phyloP scores from a whole-genome alignment of 1,140 invertebrate genomes.

The Pachypeltis micranthus region DNA sequence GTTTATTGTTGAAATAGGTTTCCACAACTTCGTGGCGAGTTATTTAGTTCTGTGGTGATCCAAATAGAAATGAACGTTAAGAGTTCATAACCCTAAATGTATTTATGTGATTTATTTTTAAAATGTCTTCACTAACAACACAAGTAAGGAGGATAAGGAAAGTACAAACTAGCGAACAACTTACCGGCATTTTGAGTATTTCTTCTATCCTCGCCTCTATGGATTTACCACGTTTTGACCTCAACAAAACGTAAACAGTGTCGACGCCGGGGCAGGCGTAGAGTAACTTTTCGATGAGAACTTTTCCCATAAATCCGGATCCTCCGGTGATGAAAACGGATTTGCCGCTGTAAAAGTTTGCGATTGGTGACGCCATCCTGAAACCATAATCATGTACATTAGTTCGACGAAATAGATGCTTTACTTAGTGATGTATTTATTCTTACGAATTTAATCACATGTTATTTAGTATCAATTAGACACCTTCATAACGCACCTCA shows the following conservation, averaged over 20 bases:
- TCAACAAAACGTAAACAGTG: constrained; percentile 40
- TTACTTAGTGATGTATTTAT: too few relatives aligned
- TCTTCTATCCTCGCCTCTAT: constrained; percentile 27
- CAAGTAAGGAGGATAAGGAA: too few relatives aligned
- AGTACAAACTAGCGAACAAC: background rate
- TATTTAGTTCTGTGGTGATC: too few relatives aligned
- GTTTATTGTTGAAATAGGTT: too few relatives aligned
- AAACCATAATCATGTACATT: too few relatives aligned
- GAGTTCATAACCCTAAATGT: too few relatives aligned
- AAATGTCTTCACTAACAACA: background rate
- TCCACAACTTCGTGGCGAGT: too few relatives aligned
- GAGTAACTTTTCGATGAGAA: constrained; percentile 50
- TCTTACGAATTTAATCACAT: too few relatives aligned
- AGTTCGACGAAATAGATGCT: too few relatives aligned
- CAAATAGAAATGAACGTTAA: too few relatives aligned
- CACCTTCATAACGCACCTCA: too few relatives aligned
- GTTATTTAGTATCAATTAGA: too few relatives aligned
- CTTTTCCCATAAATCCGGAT: constrained; percentile 80
- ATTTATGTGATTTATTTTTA: background rate
- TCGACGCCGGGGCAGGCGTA: constrained; percentile 40
- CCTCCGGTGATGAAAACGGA: constrained; percentile 59
- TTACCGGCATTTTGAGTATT: constrained; percentile 27
- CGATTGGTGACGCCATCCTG: constrained; percentile 27
- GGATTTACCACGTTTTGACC: constrained; percentile 38
- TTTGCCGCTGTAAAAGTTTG: constrained; percentile 46